These are phyloP conservation scores for Ectemnius continuus DNA, from an alignment of 2,888 invertebrate species.

Conservation along the genomic window DNA sequence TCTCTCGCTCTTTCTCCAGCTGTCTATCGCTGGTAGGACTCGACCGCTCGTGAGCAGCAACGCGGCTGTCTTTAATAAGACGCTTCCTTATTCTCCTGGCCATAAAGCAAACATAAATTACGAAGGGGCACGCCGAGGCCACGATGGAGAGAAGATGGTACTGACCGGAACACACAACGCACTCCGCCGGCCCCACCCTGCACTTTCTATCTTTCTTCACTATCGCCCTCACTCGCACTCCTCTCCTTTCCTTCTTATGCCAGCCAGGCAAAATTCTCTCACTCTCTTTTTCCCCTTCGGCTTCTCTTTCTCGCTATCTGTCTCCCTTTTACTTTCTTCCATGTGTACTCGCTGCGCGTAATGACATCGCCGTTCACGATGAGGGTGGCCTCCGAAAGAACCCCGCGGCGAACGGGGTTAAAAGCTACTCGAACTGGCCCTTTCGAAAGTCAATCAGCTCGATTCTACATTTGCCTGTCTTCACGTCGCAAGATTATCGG, in stretches of 20 bases:
- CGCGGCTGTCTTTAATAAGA: conserved; percentile 70
- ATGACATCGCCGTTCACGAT: no score
- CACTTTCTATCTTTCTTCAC: conserved; percentile 32
- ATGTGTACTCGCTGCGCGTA: no score
- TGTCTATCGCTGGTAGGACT: conserved; percentile 9
- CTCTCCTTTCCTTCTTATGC: conserved; percentile 5
- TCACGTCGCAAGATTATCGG: no score
- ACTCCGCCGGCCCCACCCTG: conserved; percentile 53
- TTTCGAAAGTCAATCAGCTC: no score
- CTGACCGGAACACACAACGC: conserved; percentile 64
- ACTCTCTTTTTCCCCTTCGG: conserved; percentile 16
- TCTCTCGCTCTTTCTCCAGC: conserved; percentile 1
- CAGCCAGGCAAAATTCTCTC: background rate
- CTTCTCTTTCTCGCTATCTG: no score
- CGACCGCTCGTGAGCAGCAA: conserved; percentile 48
- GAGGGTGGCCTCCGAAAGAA: no score
- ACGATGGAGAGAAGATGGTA: conserved; percentile 51
- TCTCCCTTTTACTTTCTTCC: background rate
- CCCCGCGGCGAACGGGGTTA: no score
- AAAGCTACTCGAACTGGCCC: no score
- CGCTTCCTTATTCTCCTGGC: conserved; percentile 74
- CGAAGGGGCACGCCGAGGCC: conserved; percentile 64
- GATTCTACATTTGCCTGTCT: no score
- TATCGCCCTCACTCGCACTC: background rate
- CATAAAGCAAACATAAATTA: conserved; percentile 75